A percentile compares a stretch with the other conserved stretches of the same genome.
Evolutionary conservation across 2,113 vertebrate species (phyloP).

Genomic region (Muntiacus muntjak): DNA sequence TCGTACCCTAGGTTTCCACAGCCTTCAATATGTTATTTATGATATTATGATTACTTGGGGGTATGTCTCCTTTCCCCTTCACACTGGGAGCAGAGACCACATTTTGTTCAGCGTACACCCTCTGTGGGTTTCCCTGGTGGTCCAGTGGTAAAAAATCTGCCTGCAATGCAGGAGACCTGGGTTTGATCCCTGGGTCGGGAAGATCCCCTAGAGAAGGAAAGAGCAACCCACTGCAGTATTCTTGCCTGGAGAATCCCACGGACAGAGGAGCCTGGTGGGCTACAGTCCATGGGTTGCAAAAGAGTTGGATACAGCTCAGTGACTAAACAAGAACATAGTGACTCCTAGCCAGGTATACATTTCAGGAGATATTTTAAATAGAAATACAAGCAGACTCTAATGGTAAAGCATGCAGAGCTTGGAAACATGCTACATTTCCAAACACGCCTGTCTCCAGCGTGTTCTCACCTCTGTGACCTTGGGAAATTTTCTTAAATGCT

Average conservation of each 20-base stretch:
- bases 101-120: neutral
- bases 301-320: neutral
- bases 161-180: neutral
- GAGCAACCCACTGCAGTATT: neutral
- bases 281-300: neutral
- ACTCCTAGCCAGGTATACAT: neutral
- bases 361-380: neutral
- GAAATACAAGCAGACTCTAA: neutral
- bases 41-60: neutral
- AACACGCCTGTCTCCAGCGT: neutral
- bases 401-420: neutral
- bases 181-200: neutral
- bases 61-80: neutral
- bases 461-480: neutral
- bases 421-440: neutral
- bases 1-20: neutral
- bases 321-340: neutral
- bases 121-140: neutral
- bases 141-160: neutral
- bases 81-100: neutral
- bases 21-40: neutral
- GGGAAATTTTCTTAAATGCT: neutral
- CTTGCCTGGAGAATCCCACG: neutral
- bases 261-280: neutral
- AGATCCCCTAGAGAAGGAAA: neutral